Conservation (phyloP, 2,888 invertebrate genomes). For the Pseudanteris insignis region DNA sequence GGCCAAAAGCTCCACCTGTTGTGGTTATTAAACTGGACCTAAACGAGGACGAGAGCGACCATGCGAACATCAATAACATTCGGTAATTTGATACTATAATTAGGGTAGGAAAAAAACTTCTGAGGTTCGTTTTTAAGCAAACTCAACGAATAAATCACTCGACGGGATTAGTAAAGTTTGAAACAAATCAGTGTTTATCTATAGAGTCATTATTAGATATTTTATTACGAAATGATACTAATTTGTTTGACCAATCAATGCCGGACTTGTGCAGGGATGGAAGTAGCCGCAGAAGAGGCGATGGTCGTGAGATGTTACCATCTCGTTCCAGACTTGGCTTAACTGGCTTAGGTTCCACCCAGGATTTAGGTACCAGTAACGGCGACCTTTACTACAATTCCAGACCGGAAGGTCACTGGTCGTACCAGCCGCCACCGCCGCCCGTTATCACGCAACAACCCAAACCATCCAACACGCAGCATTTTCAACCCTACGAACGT, state of each 20-base stretch:
- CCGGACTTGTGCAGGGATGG: slow-evolving; percentile 67
- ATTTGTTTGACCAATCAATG: too few relatives aligned
- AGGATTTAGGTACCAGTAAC: slow-evolving; percentile 67
- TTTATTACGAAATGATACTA: too few relatives aligned
- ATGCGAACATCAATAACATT: slow-evolving; percentile 63
- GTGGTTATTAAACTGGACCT: slow-evolving; percentile 90
- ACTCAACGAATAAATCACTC: too few relatives aligned
- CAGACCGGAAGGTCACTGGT: slow-evolving; percentile 69
- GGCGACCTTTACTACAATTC: slow-evolving; percentile 87
- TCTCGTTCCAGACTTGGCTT: slow-evolving; percentile 80
- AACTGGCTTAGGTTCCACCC: slow-evolving; percentile 67
- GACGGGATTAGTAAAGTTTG: too few relatives aligned
- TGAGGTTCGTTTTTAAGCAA: too few relatives aligned
- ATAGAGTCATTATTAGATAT: too few relatives aligned
- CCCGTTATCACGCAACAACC: slow-evolving; percentile 93
- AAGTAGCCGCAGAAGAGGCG: slow-evolving; percentile 72
- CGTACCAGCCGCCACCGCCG: slow-evolving; percentile 81
- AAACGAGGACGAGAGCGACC: slow-evolving; percentile 80
- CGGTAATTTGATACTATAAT: too few relatives aligned
- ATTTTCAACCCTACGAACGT: slow-evolving; percentile 89
- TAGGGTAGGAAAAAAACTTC: too few relatives aligned
- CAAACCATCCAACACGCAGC: slow-evolving; percentile 77
- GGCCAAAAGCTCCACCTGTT: slow-evolving; percentile 86
- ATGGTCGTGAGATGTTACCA: slow-evolving; percentile 81
- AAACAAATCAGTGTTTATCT: too few relatives aligned